Percentiles rank a stretch among this genome's conserved stretches.
These are phyloP conservation scores for Pterocles burchelli DNA, from an alignment of 2,113 vertebrate species.

Conservation along the genomic window DNA sequence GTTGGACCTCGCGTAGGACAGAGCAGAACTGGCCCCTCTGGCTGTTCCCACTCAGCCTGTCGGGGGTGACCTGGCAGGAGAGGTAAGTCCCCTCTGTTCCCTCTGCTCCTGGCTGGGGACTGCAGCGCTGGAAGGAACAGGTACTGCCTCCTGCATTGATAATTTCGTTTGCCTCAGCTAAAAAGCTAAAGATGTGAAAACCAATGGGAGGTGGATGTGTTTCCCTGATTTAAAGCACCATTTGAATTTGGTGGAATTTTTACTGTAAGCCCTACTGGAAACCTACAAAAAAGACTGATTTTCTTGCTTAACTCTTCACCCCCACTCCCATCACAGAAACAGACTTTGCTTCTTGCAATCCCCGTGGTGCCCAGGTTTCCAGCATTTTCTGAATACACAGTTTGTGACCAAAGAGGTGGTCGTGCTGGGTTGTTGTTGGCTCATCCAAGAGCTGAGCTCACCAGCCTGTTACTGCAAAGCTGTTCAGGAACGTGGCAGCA, in stretches of 20 bases:
- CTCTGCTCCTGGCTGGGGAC: not conserved
- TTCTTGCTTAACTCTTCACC: not conserved
- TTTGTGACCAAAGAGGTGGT: not conserved
- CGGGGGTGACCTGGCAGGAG: not conserved
- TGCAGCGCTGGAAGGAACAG: not conserved
- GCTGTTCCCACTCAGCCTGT: not conserved
- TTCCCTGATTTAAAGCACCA: not conserved
- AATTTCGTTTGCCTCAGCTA: not conserved
- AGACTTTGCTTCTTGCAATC: not conserved
- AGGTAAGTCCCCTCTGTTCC: not conserved
- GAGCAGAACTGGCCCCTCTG: not conserved
- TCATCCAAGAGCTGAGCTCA: not conserved
- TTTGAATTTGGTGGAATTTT: not conserved
- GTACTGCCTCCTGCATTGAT: not conserved
- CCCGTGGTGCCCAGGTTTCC: accelerated
- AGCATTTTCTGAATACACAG: not conserved
- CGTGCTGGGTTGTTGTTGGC: not conserved
- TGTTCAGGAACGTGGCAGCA: not conserved
- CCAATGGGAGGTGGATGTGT: not conserved
- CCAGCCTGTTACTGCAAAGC: not conserved
- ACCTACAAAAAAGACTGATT: not conserved
- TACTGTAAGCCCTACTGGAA: not conserved
- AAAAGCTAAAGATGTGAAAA: not conserved
- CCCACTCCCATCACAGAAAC: not conserved
- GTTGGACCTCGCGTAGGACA: not conserved